Conservation (phyloP, 1,140 invertebrate species). For the Nixonia krombeini region DNA sequence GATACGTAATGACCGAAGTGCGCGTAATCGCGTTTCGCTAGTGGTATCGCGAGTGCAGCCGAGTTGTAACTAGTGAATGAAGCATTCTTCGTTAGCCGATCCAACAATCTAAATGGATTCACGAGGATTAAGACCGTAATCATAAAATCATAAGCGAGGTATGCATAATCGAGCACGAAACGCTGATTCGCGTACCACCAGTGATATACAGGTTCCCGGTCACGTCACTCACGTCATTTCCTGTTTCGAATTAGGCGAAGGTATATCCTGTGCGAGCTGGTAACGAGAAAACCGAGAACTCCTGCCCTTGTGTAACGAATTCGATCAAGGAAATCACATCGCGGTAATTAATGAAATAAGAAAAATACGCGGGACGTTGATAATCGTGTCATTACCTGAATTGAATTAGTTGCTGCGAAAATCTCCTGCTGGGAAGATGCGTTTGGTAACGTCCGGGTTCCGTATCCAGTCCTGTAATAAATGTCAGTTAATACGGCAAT, state of each 20-base stretch:
- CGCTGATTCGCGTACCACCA: conserved; percentile 45
- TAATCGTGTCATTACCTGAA: too few species aligned
- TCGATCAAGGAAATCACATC: too few species aligned
- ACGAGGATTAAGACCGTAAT: conserved; percentile 53
- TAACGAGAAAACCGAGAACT: conserved; percentile 12
- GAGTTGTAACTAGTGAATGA: conserved; percentile 9
- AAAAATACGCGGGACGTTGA: too few species aligned
- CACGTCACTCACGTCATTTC: conserved; percentile 52
- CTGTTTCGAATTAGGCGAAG: conserved; percentile 47
- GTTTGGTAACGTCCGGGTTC: too few species aligned
- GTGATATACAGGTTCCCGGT: conserved; percentile 35
- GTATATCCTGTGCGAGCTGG: conserved; percentile 38
- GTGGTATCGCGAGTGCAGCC: too few species aligned
- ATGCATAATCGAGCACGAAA: conserved; percentile 54
- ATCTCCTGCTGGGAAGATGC: too few species aligned
- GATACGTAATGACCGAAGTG: too few species aligned
- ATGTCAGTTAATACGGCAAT: too few species aligned
- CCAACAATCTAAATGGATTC: conserved; percentile 51
- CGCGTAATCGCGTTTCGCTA: too few species aligned
- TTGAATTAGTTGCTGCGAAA: too few species aligned
- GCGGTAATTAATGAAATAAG: too few species aligned
- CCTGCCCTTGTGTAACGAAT: conserved; percentile 36
- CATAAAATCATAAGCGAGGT: conserved; percentile 53
- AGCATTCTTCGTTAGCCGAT: conserved; percentile 40
- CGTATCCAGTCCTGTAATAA: too few species aligned